phyloP scores from a whole-genome alignment of 2,113 vertebrate genomes.

The Galemys pyrenaicus region DNA sequence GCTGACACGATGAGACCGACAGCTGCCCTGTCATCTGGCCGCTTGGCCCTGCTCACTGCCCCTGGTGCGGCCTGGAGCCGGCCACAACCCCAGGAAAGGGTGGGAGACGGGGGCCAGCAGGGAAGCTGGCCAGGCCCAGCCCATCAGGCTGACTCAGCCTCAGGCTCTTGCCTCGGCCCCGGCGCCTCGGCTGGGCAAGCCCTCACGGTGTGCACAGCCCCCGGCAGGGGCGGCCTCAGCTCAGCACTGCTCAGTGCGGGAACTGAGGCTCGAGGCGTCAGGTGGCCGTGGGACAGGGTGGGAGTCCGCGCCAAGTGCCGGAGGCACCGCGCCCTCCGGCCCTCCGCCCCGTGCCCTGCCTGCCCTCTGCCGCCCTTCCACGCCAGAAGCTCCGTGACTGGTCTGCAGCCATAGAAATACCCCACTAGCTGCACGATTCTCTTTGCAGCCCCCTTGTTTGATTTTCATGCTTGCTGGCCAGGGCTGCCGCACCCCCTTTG shows the following conservation, averaged over 20 bases:
- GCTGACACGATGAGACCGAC: neutral
- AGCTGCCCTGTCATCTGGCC: neutral
- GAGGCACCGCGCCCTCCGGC: fast-evolving
- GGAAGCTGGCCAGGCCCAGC: neutral
- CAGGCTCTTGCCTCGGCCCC: neutral
- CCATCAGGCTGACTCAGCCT: neutral
- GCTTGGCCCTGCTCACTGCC: neutral
- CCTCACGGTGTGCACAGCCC: neutral
- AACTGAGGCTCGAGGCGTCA: no score
- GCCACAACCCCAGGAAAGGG: neutral
- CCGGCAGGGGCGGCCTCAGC: fast-evolving
- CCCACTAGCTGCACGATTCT: no score
- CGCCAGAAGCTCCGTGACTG: no score
- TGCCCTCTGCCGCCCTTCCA: no score
- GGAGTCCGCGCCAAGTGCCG: neutral
- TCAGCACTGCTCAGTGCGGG: neutral
- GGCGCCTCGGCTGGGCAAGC: no score
- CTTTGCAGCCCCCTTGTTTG: no score
- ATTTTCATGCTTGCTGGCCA: neutral
- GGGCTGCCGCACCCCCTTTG: neutral
- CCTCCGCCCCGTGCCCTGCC: no score
- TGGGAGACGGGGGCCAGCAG: no score
- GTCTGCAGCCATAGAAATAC: no score
- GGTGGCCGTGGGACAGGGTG: neutral
- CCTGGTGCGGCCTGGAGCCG: neutral